Evolutionary conservation across 2,888 invertebrate genomes (phyloP), one percentile per base, ranked within the genome.

Genomic region (Amphipyra berbera): DNA sequence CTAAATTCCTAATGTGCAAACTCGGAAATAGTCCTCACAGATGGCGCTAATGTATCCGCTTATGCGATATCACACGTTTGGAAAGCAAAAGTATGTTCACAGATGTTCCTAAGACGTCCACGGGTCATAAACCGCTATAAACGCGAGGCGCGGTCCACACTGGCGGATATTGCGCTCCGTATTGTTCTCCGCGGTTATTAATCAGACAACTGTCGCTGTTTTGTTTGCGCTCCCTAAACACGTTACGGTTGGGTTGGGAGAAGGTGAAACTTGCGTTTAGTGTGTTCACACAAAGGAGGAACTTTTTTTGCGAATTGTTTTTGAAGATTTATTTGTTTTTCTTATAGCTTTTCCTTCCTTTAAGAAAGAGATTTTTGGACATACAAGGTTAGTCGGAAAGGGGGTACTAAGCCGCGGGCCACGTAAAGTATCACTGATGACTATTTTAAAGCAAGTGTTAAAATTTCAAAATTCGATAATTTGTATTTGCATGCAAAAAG

Each of bases 121-220:
- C 82, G 85, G 79, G 75, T 81, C 83, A 85, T 85, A 84, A 81
- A 86, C 61, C 68, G 46, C 61, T 61, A 49, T 78, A 77, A 76
- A 67, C 61, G 60, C 65, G 73, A 79, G 86, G 78, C 82, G 81
- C 84, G 80, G 77, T 70, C 68, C 81, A 82, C 82, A 82, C 79
- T 68, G 59, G 76, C 90, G 90, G 90, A 90, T 85, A 82, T 90
- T 88, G 89, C 88, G 81, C 79, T 73, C 63, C 66, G 83, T 79
- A 89, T 90, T 90, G 90, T 90, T 89, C 83, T 83, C 80, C 52
- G 61, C 69, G 73, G 79, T 78, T 82, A 84, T 86, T 84, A 82
- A 87, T 87, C 87, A 86, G 71, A 80, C 74, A 73, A 73, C 77
- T 82, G 79, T 83, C 68, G 59, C 69, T 78, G 80, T 78, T 81